These are phyloP conservation scores for Caenorhabditis latens DNA, from an alignment of 1,140 invertebrate species.

Conservation along the genomic window DNA sequence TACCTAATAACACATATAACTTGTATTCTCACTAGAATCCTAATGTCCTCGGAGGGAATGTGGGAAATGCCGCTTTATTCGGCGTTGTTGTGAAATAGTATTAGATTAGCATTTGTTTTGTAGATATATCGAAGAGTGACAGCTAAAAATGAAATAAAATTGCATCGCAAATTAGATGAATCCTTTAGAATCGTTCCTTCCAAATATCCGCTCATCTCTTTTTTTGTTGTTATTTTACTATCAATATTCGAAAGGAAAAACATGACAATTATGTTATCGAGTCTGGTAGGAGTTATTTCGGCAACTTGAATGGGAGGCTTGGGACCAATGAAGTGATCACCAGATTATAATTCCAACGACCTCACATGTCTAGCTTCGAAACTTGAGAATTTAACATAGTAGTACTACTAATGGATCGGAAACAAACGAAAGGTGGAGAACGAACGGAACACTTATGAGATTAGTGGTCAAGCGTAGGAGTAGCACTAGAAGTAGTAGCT, in stretches of 20 bases:
- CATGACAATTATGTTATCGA: neutral
- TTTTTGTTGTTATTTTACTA: neutral
- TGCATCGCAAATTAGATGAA: neutral
- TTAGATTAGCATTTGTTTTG: neutral
- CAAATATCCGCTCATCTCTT: neutral
- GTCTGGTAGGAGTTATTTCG: neutral
- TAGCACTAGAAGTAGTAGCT: neutral
- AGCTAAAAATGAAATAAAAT: neutral
- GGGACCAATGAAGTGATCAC: constrained; percentile 1
- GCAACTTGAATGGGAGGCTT: neutral
- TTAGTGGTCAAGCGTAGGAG: neutral
- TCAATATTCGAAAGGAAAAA: neutral
- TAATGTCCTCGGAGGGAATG: neutral
- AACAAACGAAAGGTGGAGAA: neutral
- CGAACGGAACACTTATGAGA: constrained; percentile 7
- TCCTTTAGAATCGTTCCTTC: neutral
- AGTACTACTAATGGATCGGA: neutral
- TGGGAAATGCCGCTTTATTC: neutral
- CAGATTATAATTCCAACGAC: neutral
- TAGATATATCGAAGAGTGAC: neutral
- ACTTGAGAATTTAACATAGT: neutral
- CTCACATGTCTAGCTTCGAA: neutral
- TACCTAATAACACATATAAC: neutral
- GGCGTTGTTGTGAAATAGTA: neutral
- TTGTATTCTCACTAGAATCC: neutral